A percentile compares a stretch with the other conserved stretches of the same genome.
These are phyloP conservation scores for Anniella stebbinsi DNA, from an alignment of 2,797 vertebrate genomes.

Conservation along the genomic window DNA sequence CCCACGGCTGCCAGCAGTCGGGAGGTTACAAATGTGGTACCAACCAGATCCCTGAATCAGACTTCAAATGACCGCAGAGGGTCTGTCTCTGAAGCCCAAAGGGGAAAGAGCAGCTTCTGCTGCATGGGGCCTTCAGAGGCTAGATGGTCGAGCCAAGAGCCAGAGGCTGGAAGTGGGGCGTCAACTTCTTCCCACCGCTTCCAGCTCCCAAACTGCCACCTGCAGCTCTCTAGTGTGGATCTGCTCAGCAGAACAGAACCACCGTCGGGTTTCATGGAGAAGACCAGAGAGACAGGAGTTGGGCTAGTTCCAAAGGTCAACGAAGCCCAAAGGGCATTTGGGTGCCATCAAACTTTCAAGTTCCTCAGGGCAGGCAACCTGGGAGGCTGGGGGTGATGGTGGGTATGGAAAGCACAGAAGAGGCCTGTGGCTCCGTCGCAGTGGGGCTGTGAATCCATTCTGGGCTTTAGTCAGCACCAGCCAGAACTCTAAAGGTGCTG, in stretches of 20 bases:
- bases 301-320: background rate
- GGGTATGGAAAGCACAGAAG: too few relatives aligned
- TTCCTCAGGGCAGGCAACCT: too few relatives aligned
- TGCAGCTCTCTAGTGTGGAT: too few relatives aligned
- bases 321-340: background rate
- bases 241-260: background rate
- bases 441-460: too few relatives aligned
- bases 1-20: background rate
- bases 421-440: too few relatives aligned
- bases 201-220: too few relatives aligned
- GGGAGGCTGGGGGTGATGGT: too few relatives aligned
- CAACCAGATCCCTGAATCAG: background rate
- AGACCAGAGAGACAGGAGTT: background rate
- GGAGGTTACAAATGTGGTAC: background rate
- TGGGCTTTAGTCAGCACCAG: too few relatives aligned
- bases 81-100: background rate
- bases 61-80: background rate
- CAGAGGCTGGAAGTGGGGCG: background rate
- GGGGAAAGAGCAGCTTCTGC: background rate
- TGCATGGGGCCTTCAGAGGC: too few relatives aligned
- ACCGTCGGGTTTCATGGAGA: background rate
- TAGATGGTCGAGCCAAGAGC: too few relatives aligned
- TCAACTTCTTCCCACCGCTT: background rate
- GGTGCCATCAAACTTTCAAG: background rate
- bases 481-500: too few relatives aligned